Base-by-base conservation (phyloP, 2,888 invertebrate species). In the Resseliella maxima region DNA sequence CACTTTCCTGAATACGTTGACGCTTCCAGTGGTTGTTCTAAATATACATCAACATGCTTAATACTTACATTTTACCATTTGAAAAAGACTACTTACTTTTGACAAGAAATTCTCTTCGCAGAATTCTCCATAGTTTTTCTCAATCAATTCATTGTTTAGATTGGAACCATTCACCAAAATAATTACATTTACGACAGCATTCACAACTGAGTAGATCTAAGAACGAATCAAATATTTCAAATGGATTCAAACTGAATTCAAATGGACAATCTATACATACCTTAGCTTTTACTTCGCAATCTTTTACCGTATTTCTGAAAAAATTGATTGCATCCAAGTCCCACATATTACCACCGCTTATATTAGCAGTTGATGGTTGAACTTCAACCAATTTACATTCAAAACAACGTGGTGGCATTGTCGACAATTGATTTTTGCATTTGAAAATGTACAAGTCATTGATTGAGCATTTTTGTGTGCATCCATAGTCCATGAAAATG, bases 81-180 rank as follows among this genome's bases (percentile, higher is more conserved):
- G n/a, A 41, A 41, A 41, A 41, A 41, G 18, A 50, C 18, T 1
- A 50, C 46, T 50, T 50, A 94, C 94, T 91, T 94, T 95, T 0
- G 97, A 98, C 85, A 95, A 92, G 89, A 94, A 96, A 89, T 94
- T 94, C 90, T 98, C 98, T 88, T 96, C 95, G 10, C 93, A 93
- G 21, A 90, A 89, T 85, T 95, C 93, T 0, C 96, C 97, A 88
- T 92, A 93, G 0, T 93, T 93, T 18, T 92, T 90, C 0, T 93
- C 90, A 0, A 96, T 90, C 10, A 98, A 91, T 86, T 92, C 90
- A 6, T 94, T 91, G 90, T 96, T 96, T 10, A 96, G 89, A 87
- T 90, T 93, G 0, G 92, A 89, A 15, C 18, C 18, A 18, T 50
- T 50, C 46, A 15, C 2, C 12, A 8, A 91, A 81, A 97, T 90